Conservation (phyloP, 1,140 invertebrate genomes). For the Meloidogyne exigua region DNA sequence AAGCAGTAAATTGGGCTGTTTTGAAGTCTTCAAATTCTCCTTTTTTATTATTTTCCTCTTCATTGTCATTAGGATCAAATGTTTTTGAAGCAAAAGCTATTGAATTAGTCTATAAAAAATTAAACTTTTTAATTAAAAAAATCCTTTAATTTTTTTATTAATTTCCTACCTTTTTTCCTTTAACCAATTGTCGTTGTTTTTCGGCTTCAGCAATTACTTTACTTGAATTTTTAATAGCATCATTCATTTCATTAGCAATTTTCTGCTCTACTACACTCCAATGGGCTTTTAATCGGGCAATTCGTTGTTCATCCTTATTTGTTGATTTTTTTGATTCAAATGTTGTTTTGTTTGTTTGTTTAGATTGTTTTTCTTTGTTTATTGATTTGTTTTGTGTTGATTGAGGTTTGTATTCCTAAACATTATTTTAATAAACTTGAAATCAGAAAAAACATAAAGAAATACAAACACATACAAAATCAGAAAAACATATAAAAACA, state of each 20-base stretch:
- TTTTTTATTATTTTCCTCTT: background rate
- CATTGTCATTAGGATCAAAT: background rate
- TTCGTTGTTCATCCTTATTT: conserved; percentile 9
- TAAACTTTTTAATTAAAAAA: too few species aligned
- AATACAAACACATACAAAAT: background rate
- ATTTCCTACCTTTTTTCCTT: background rate
- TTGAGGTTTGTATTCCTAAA: background rate
- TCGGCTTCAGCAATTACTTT: conserved; percentile 9
- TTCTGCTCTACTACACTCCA: conserved; percentile 18
- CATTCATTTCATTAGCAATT: conserved; percentile 15
- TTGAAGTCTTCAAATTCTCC: background rate
- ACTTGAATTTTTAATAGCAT: conserved; percentile 19
- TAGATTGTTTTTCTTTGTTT: background rate
- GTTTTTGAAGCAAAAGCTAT: conserved; percentile 7
- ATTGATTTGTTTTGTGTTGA: background rate
- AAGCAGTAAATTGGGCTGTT: conserved; percentile 13
- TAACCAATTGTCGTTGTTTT: conserved; percentile 1
- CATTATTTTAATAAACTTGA: background rate
- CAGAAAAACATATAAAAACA: background rate
- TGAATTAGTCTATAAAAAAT: background rate
- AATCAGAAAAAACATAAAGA: too few species aligned
- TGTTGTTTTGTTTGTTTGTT: background rate
- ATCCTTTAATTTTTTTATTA: too few species aligned
- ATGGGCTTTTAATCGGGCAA: background rate
- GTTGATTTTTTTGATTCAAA: background rate